Base-by-base conservation (phyloP, 2,888 invertebrate species). In the Ptychoptera contaminata region DNA sequence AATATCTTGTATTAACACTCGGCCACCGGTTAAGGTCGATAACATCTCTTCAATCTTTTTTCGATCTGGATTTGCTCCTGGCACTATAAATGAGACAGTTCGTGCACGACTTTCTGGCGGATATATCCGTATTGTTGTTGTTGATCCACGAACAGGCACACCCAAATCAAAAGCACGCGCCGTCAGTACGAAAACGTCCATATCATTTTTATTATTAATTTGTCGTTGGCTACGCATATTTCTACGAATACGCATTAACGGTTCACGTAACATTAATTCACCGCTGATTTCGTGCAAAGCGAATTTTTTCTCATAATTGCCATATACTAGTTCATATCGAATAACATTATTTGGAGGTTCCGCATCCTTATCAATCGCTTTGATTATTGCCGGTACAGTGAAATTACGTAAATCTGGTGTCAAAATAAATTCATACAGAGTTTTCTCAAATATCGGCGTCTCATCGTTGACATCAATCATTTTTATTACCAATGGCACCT, bases 101-200 rank as follows among this genome's bases (percentile, higher is more conserved):
- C 82, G 71, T 8, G 80, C 79, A 47, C 78, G 76, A 52, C 77
- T 77, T 55, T 79, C 88, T 50, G 82, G 81, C 42, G 83, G 83
- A 64, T 80, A 82, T 46, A 90, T 72, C 54, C 80, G 76, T 7
- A 92, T 77, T 46, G 75, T 74, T 11, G 83, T 78, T 32, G 77
- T 77, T 14, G 80, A 76, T 51, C 72, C 81, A 46, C 79, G 67
- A 57, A 81, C 79, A 2, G 91, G 91, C 2, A 84, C 74, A 1
- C 91, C 90, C 49, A 85, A 71, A 65, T 91, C 91, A 58, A 84
- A 86, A 2, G 87, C 90, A 57, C 85, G 71, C 11, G 82, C 76
- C 44, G 74, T 80, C 7, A 88, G 62, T n/a, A 75, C 70, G 51
- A 76, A 78, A 38, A 61, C 47, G 16, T 42, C 15, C 12, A 78